phyloP scores from a whole-genome alignment of 2,113 vertebrate species.

The Camelus bactrianus region DNA sequence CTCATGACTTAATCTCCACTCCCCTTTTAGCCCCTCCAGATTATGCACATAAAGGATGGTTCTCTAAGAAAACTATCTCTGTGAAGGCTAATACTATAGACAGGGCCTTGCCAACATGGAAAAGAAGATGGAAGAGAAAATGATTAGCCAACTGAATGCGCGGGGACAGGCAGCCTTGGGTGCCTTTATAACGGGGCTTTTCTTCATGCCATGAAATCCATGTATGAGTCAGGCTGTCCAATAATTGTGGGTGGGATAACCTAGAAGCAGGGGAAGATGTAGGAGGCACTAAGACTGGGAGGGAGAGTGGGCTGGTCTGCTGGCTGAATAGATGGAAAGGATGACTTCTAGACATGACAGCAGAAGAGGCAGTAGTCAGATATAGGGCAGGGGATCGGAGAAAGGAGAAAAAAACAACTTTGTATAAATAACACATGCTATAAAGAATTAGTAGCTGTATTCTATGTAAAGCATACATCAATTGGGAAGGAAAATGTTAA shows the following conservation, averaged over 20 bases:
- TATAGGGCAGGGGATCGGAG: rapidly evolving
- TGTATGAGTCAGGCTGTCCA: background rate
- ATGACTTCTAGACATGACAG: background rate
- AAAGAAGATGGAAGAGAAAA: background rate
- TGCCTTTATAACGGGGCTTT: background rate
- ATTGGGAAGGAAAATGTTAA: background rate
- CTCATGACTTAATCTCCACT: background rate
- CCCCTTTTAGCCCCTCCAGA: background rate
- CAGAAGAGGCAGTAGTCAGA: background rate
- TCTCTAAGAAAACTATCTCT: background rate
- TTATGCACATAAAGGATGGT: background rate
- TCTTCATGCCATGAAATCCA: background rate
- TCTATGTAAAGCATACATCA: background rate
- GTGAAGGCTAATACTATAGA: background rate
- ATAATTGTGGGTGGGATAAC: background rate
- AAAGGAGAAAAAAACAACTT: background rate
- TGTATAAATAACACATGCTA: background rate
- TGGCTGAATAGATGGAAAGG: background rate
- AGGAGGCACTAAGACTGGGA: background rate
- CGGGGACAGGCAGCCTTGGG: background rate
- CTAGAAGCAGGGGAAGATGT: background rate
- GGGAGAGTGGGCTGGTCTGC: background rate
- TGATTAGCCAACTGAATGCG: background rate
- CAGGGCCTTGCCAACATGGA: background rate
- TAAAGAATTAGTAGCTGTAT: background rate